Evolutionary conservation across 1,140 invertebrate genomes (phyloP).

Genomic region (Orius insidiosus): DNA sequence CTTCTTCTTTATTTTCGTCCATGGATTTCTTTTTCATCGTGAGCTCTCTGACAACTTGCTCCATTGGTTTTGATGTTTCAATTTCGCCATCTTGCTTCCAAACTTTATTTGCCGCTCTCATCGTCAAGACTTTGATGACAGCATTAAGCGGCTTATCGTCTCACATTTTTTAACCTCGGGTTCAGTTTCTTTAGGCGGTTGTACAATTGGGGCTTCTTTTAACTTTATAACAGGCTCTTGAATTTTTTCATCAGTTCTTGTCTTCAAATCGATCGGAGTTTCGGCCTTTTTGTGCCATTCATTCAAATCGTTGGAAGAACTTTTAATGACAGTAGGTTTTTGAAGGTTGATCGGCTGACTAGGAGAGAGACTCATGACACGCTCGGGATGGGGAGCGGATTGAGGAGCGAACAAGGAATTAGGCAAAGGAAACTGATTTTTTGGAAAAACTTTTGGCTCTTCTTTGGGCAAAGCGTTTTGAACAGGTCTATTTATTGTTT

Average conservation of each 20-base stretch:
- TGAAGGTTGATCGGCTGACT: slow-evolving; percentile 2
- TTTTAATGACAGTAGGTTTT: slow-evolving; percentile 2
- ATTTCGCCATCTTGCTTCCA: slow-evolving; percentile 6
- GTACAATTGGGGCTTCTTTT: background rate
- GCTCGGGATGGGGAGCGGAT: slow-evolving; percentile 9
- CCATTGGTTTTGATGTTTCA: slow-evolving; percentile 11
- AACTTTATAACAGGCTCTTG: background rate
- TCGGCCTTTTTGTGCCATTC: background rate
- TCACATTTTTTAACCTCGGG: slow-evolving; percentile 4
- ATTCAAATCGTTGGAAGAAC: background rate
- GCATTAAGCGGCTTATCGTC: slow-evolving; percentile 16
- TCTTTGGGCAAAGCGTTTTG: background rate
- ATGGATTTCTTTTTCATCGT: slow-evolving; percentile 13
- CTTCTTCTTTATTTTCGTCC: slow-evolving; percentile 13
- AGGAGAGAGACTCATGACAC: slow-evolving; percentile 9
- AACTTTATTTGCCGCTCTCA: slow-evolving; percentile 11
- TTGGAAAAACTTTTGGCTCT: background rate
- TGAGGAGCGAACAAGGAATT: background rate
- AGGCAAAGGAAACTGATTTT: background rate
- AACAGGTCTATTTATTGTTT: background rate
- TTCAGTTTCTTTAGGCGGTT: slow-evolving; percentile 1
- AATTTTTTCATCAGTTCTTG: background rate
- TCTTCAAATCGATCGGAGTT: background rate
- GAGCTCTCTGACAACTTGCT: slow-evolving; percentile 17
- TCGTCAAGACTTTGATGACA: slow-evolving; percentile 19